Conservation (phyloP, 2,888 invertebrate species). For the Barypeithes pellucidus region DNA sequence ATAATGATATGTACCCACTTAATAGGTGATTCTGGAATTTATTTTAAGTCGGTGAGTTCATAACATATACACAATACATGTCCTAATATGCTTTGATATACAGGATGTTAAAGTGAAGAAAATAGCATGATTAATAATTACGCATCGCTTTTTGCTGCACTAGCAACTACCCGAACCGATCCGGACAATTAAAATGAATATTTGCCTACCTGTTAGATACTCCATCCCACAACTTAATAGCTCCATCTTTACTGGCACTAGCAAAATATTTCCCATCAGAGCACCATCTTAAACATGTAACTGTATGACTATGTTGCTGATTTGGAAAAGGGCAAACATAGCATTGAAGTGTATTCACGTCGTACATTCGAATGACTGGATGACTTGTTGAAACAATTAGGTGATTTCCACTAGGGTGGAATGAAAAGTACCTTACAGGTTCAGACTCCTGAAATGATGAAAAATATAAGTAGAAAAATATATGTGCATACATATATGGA, state of each 20-base stretch:
- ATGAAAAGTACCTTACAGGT: slow-evolving; percentile 90
- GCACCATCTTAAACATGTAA: slow-evolving; percentile 79
- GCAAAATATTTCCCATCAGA: slow-evolving; percentile 83
- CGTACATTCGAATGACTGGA: slow-evolving; percentile 91
- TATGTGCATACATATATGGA: no score
- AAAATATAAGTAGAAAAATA: background rate
- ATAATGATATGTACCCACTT: no score
- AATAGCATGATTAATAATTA: no score
- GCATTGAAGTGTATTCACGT: slow-evolving; percentile 95
- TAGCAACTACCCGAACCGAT: no score
- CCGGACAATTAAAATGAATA: background rate
- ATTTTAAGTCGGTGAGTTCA: no score
- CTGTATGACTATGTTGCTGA: slow-evolving; percentile 86
- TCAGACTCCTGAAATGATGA: slow-evolving; percentile 87
- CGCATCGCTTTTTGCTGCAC: no score
- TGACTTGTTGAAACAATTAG: slow-evolving; percentile 95
- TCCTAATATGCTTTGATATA: no score
- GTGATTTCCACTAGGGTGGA: slow-evolving; percentile 97
- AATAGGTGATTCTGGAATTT: no score
- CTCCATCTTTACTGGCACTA: slow-evolving; percentile 92
- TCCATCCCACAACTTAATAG: slow-evolving; percentile 97
- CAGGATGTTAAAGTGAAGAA: no score
- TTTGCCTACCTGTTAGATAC: slow-evolving; percentile 81
- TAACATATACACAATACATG: no score
- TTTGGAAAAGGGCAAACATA: slow-evolving; percentile 93